phyloP scores from a whole-genome alignment of 2,113 vertebrate genomes.

The Cyanoderma ruficeps region DNA sequence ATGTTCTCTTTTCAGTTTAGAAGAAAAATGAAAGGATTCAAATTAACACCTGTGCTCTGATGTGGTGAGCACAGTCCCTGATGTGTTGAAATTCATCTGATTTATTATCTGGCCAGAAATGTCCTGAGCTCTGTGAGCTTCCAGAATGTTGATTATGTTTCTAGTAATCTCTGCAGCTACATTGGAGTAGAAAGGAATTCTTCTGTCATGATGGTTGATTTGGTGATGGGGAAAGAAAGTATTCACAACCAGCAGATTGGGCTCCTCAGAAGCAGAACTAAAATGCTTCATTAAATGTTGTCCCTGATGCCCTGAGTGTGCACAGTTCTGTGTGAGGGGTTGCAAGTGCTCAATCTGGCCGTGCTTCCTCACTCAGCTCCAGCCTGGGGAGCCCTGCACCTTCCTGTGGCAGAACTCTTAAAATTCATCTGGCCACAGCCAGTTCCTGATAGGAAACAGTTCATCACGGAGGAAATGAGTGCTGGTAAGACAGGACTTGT shows the following conservation, averaged over 20 bases:
- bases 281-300: background rate
- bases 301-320: background rate
- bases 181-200: background rate
- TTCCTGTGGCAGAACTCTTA: background rate
- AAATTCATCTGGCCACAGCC: background rate
- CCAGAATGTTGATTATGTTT: background rate
- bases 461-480: background rate
- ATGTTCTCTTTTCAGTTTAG: background rate
- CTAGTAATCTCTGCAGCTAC: background rate
- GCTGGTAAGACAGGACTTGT: background rate
- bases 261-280: background rate
- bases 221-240: background rate
- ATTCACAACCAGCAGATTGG: background rate
- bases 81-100: background rate
- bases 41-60: background rate
- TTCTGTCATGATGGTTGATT: background rate
- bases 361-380: background rate
- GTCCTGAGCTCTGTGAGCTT: background rate
- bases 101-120: background rate
- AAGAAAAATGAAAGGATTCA: background rate
- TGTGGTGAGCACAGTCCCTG: background rate
- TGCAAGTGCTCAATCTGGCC: background rate
- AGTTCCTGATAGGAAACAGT: background rate
- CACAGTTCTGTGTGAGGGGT: rapidly evolving
- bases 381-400: background rate